A percentile compares a stretch with the other conserved stretches of the same genome.
These are phyloP conservation scores for Mastomys natalensis DNA, from an alignment of 2,113 vertebrate species.

Conservation along the genomic window DNA sequence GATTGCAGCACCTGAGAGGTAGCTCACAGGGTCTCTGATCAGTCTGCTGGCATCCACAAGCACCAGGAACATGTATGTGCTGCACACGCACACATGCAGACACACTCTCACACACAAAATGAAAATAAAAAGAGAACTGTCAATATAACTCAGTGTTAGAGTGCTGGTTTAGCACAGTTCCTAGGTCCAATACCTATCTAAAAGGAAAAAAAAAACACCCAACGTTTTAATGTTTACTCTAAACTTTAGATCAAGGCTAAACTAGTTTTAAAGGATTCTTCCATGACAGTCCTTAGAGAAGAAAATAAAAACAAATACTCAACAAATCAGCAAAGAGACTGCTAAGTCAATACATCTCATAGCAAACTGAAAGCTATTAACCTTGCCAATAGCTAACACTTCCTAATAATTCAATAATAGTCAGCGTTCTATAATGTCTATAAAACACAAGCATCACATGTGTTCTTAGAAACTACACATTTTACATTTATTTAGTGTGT, in stretches of 20 bases:
- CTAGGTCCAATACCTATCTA: neutral
- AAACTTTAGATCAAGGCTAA: neutral
- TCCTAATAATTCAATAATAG: neutral
- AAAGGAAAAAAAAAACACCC: neutral
- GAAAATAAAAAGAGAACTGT: neutral
- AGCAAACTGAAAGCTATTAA: neutral
- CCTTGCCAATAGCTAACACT: neutral
- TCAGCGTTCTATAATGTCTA: neutral
- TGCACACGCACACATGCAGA: neutral
- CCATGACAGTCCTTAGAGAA: neutral
- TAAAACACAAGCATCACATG: neutral
- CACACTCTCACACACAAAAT: neutral
- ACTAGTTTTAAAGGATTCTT: slow-evolving; percentile 4
- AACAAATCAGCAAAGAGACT: neutral
- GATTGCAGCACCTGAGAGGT: neutral
- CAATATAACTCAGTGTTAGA: neutral
- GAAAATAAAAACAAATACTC: neutral
- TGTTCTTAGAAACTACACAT: neutral
- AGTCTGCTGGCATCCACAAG: neutral
- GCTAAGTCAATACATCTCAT: neutral
- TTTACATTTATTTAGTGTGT: neutral
- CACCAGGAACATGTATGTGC: neutral
- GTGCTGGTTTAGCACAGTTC: neutral
- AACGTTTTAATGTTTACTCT: slow-evolving; percentile 14
- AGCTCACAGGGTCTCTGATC: neutral